A percentile compares a stretch with the other conserved stretches of the same genome.
Conservation (phyloP, 2,888 invertebrate species). For the Lysandra coridon region DNA sequence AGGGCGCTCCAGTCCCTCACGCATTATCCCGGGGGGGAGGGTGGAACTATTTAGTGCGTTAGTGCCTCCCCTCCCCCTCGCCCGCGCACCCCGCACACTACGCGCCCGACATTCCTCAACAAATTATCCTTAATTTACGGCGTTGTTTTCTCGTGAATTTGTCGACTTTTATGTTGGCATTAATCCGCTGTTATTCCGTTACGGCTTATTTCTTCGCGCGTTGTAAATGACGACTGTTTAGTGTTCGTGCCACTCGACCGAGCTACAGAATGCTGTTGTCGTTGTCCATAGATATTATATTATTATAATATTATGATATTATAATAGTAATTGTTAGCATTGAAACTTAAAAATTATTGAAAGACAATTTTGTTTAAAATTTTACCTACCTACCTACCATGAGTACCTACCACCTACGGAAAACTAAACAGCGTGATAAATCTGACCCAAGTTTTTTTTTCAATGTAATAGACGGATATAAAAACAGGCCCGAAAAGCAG, state of each 20-base stretch:
- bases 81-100: background rate
- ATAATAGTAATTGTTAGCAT: too few relatives aligned
- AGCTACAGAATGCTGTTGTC: background rate
- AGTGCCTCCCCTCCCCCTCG: background rate
- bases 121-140: conserved; percentile 14
- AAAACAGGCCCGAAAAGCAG: too few relatives aligned
- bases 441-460: too few relatives aligned
- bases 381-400: too few relatives aligned
- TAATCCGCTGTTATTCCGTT: background rate
- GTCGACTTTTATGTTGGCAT: background rate
- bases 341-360: too few relatives aligned
- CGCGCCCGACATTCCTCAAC: background rate
- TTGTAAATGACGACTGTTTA: background rate
- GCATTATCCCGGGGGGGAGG: background rate
- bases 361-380: too few relatives aligned
- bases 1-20: conserved; percentile 5
- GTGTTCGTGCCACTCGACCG: background rate
- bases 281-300: too few relatives aligned
- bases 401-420: too few relatives aligned
- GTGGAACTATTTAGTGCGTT: background rate
- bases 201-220: background rate
- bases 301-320: too few relatives aligned
- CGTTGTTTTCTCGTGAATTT: conserved; percentile 14
- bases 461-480: too few relatives aligned
- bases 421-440: too few relatives aligned